Evolutionary conservation across 2,797 vertebrate genomes (phyloP).

Genomic region (Hyperoplus lanceolatus): DNA sequence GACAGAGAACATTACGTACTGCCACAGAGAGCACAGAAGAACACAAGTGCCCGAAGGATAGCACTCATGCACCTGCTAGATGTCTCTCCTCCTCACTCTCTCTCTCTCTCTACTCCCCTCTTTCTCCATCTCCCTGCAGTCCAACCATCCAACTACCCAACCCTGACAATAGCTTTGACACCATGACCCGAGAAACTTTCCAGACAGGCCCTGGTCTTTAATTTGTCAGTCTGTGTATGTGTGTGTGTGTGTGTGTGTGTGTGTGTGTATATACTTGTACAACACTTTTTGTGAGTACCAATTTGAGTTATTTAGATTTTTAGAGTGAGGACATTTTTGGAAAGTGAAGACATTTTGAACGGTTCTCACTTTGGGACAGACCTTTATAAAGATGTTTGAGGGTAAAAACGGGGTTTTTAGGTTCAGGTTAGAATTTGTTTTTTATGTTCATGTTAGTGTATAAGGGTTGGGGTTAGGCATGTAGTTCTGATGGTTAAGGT

Average conservation of each 20-base stretch:
- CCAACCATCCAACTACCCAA: slow-evolving; percentile 48
- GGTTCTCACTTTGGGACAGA: no score
- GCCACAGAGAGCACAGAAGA: slow-evolving; percentile 64
- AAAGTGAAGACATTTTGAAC: no score
- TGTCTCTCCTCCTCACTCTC: slow-evolving; percentile 56
- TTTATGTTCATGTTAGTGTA: no score
- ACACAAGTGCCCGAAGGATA: slow-evolving; percentile 71
- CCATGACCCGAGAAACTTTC: slow-evolving; percentile 70
- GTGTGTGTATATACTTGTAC: no score
- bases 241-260: neutral
- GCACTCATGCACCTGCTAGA: slow-evolving; percentile 77
- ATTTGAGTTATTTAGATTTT: no score
- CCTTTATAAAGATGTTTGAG: no score
- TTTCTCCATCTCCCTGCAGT: slow-evolving; percentile 43
- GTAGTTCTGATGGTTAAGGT: no score
- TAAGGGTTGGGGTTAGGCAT: no score
- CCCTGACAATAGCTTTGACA: slow-evolving; percentile 69
- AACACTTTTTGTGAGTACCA: no score
- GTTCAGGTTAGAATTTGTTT: no score
- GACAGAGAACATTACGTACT: slow-evolving; percentile 67
- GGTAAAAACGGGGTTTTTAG: no score
- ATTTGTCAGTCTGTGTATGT: slow-evolving; percentile 42
- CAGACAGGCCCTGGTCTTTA: slow-evolving; percentile 41
- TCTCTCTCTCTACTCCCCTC: slow-evolving; percentile 33
- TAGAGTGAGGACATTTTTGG: no score